These are phyloP conservation scores for Metallyticus violacea DNA, from an alignment of 2,888 invertebrate genomes.

Conservation along the genomic window DNA sequence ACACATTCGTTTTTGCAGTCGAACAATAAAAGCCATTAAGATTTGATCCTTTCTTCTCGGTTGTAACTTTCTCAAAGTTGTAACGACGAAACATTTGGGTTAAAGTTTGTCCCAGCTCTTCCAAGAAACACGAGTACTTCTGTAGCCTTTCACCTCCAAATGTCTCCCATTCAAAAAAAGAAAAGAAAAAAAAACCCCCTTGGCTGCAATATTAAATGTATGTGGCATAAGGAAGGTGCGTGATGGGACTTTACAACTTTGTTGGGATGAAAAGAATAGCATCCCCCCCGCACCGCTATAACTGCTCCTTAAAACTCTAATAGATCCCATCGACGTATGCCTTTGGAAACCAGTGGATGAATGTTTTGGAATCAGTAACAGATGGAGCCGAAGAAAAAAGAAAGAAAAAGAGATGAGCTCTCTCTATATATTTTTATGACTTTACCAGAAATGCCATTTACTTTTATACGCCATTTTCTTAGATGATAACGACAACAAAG, in stretches of 20 bases:
- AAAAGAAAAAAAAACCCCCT: not conserved
- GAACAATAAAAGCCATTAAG: not conserved
- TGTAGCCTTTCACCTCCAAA: not conserved
- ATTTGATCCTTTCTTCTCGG: not conserved
- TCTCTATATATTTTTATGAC: too few species aligned
- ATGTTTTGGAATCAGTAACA: too few species aligned
- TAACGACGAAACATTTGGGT: not conserved
- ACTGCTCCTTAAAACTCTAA: not conserved
- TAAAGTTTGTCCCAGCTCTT: not conserved
- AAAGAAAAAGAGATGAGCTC: too few species aligned
- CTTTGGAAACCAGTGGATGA: too few species aligned
- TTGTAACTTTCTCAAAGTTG: not conserved
- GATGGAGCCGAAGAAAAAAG: too few species aligned
- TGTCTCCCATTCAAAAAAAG: not conserved
- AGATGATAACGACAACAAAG: too few species aligned
- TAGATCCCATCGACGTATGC: not conserved
- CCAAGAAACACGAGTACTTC: not conserved
- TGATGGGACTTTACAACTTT: not conserved
- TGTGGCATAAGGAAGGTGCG: not conserved
- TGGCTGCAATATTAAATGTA: not conserved
- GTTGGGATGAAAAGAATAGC: not conserved
- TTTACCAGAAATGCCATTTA: too few species aligned
- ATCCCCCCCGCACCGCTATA: not conserved
- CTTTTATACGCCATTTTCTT: too few species aligned
- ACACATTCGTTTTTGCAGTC: not conserved